Conservation (phyloP, 2,888 invertebrate species). For the Clostera curtula region DNA sequence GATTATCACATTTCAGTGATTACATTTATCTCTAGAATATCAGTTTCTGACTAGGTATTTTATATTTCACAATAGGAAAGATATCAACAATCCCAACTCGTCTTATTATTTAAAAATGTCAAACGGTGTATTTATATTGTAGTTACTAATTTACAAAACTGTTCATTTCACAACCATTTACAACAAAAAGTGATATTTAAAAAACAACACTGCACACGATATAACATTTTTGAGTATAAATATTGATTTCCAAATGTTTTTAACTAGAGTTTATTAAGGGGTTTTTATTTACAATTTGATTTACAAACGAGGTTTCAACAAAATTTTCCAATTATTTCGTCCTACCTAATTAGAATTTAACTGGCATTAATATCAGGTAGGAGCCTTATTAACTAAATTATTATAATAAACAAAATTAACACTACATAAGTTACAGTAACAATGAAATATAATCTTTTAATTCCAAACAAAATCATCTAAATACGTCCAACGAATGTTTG, state of each 20-base stretch:
- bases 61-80: constrained; percentile 33
- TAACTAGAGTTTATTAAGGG: constrained; percentile 24
- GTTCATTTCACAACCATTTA: constrained; percentile 53
- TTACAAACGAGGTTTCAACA: constrained; percentile 29
- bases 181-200: constrained; percentile 25
- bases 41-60: constrained; percentile 28
- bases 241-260: constrained; percentile 25
- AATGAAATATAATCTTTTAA: too few relatives aligned
- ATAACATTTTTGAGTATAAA: constrained; percentile 31
- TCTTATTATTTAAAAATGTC: constrained; percentile 19
- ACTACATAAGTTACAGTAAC: background rate
- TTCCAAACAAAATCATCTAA: too few relatives aligned
- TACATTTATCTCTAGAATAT: constrained; percentile 34
- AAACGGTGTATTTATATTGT: constrained; percentile 20
- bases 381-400: constrained; percentile 3
- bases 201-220: constrained; percentile 19
- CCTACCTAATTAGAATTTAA: constrained; percentile 32
- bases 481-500: too few relatives aligned
- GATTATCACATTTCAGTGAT: constrained; percentile 50
- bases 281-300: constrained; percentile 32
- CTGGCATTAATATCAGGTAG: constrained; percentile 19
- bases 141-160: constrained; percentile 22
- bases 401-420: background rate
- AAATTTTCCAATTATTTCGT: constrained; percentile 27
- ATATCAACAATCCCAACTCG: constrained; percentile 20